Percentiles rank a stretch among this genome's conserved stretches.
phyloP scores from a whole-genome alignment of 2,113 vertebrate genomes.

The Rhabdomys dilectus region DNA sequence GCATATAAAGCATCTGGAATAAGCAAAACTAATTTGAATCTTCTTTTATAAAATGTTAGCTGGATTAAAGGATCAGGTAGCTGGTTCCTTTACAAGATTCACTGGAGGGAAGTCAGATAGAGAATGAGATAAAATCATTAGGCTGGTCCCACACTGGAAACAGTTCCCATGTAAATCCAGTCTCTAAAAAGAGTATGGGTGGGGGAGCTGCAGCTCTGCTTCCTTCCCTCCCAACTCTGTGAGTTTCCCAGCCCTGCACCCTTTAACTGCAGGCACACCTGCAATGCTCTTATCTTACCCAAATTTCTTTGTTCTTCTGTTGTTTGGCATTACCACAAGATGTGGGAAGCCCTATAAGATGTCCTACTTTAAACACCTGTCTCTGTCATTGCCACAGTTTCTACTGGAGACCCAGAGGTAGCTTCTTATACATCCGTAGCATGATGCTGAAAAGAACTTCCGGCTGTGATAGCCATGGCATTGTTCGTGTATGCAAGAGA shows the following conservation, averaged over 20 bases:
- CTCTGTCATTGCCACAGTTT: not conserved
- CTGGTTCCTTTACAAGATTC: slow-evolving; percentile 89
- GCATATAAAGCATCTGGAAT: slow-evolving; percentile 90
- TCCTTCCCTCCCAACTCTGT: slow-evolving; percentile 63
- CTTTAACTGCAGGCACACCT: slow-evolving; percentile 73
- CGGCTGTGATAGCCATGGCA: not conserved
- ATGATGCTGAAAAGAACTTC: not conserved
- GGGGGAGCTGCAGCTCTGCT: slow-evolving; percentile 72
- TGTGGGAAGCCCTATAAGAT: not conserved
- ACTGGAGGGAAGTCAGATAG: slow-evolving; percentile 87
- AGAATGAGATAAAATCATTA: slow-evolving; percentile 88
- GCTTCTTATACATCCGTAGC: too few relatives aligned
- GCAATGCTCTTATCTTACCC: slow-evolving; percentile 56
- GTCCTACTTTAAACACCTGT: slow-evolving; percentile 78
- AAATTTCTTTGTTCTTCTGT: slow-evolving; percentile 53
- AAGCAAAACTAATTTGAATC: slow-evolving; percentile 90
- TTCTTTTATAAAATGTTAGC: slow-evolving; percentile 89
- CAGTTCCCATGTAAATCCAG: slow-evolving; percentile 77
- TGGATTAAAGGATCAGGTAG: slow-evolving; percentile 91
- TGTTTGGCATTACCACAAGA: slow-evolving; percentile 50
- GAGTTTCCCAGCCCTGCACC: not conserved
- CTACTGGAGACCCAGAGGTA: not conserved
- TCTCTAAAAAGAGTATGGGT: slow-evolving; percentile 67
- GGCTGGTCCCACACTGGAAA: slow-evolving; percentile 82
- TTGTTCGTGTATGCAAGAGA: not conserved